Evolutionary conservation across 2,888 invertebrate species (phyloP).

Genomic region (Biston stratarius): DNA sequence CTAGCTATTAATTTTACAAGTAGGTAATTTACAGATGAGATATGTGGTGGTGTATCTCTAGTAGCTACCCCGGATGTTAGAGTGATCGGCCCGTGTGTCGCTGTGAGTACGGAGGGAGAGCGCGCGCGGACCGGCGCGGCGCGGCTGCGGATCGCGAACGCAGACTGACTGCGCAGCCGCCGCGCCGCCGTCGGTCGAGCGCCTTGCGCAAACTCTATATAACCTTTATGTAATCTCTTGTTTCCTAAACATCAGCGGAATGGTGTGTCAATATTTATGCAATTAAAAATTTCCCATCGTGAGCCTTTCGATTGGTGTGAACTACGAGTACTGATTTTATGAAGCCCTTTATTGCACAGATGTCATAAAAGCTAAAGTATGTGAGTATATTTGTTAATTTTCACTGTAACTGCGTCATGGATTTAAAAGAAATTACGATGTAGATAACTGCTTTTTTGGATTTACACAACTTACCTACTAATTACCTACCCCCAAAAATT

Average conservation of each 20-base stretch:
- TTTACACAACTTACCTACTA: too few species aligned
- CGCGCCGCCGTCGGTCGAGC: not conserved
- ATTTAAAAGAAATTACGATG: too few species aligned
- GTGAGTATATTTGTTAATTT: too few species aligned
- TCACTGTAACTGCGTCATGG: too few species aligned
- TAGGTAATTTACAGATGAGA: slow-evolving; percentile 27
- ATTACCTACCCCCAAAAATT: too few species aligned
- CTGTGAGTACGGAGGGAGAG: not conserved
- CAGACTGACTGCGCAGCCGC: slow-evolving; percentile 38
- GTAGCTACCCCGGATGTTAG: slow-evolving; percentile 9
- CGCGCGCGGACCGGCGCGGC: slow-evolving; percentile 42
- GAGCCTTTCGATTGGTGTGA: slow-evolving; percentile 1
- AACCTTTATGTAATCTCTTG: slow-evolving; percentile 73
- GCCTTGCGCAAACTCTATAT: slow-evolving; percentile 69
- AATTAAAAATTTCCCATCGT: slow-evolving; percentile 36
- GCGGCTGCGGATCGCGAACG: slow-evolving; percentile 42
- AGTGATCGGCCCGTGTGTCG: not conserved
- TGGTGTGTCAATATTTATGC: slow-evolving; percentile 52
- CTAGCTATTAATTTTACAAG: slow-evolving; percentile 34
- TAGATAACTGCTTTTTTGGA: too few species aligned
- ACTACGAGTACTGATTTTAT: slow-evolving; percentile 4
- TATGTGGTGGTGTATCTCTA: slow-evolving; percentile 9
- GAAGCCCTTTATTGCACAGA: not conserved
- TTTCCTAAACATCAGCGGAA: slow-evolving; percentile 63
- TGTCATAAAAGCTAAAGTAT: not conserved